Evolutionary conservation across 1,140 invertebrate species (phyloP), one percentile per base, ranked within the genome.

Genomic region (Luehdorfia chinensis): DNA sequence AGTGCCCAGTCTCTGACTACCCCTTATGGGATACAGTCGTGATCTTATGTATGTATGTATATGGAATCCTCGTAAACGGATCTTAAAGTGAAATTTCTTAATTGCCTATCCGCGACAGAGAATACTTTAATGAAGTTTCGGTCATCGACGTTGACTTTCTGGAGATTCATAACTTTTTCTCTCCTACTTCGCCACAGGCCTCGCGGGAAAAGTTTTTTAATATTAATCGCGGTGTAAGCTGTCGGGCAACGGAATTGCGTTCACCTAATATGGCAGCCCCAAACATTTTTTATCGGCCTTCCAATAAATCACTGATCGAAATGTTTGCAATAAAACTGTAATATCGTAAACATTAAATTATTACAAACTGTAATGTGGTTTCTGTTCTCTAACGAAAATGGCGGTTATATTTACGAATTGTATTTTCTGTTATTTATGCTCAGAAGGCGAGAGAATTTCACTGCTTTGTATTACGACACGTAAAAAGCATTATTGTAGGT

Each of bases 201-300:
- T 50, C 39, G 41, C 43, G 53, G 59, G 59, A 50, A 74, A 80
- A 77, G 66, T 80, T 80, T 80, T 80, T 80, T 80, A 80, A 77
- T 80, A 72, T 77, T 66, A 75, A 67, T 54, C 58, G 59, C 16
- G 55, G 56, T 47, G 55, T 34, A 41, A 58, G 61, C 66, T 71
- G 67, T 69, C 66, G 68, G 57, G 59, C 39, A 15, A 33, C 48
- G 58, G 62, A 68, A 73, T 68, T 67, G 68, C 61, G 69, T 76
- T 76, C 70, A 70, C 63, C 59, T 59, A 47, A 47, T 32, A 15
- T 33, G 36, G 28, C 30, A 31, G 36, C 57, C 58, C 56, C 71
- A 71, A 75, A 73, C 71, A 64, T 69, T 54, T 21, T 63, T 66
- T 56, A 63, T 60, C 57, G 47, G 52, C 45, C 47, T 48, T 33